Evolutionary conservation across 2,113 vertebrate genomes (phyloP), one percentile per base, ranked within the genome.

Genomic region (Mustela nigripes): DNA sequence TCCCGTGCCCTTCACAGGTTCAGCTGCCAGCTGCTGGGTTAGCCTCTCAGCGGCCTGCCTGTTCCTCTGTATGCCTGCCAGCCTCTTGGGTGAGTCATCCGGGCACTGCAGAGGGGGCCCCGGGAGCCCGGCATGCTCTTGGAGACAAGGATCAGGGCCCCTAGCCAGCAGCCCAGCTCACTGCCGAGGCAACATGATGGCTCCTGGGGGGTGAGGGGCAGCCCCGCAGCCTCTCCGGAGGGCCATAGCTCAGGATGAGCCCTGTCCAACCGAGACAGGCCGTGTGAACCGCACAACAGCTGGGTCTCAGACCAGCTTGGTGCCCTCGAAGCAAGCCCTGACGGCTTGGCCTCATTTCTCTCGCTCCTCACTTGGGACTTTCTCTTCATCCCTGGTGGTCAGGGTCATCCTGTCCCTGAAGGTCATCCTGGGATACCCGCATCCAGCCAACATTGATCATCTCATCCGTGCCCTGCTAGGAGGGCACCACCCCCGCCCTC

Each of bases 51-150:
- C 95, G 91, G 92, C 92, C 92, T 97, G 97, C 97, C 98, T 98
- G 97, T 98, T 98, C 93, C 94, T 95, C 98, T 88, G 45, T 84
- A 97, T 91, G 98, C 98, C 98, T 97, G 97, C 97, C 97, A 97
- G 95, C 97, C 98, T 98, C 95, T 96, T 69, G 85, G 81, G 91
- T 98, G 98, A 98, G 97, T 98, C 98, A 98, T 89, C n/a, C 24
- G 24, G 79, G 85, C 78, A 94, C 91, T 89, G 63, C 96, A 82
- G 33, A 92, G 11, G 95, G 96, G 96, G 60, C 97, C 96, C 1
- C 10, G 65, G 56, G 45, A 62, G 60, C 24, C 82, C 56, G 53
- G 78, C 4, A 1, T 12, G 16, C n/a, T 80, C 21, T 0, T n/a
- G 15, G 63, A 82, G 74, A 42, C 53, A 26, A 56, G 58, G 36